Conservation (phyloP, 2,888 invertebrate genomes). For the Meteorus colon region DNA sequence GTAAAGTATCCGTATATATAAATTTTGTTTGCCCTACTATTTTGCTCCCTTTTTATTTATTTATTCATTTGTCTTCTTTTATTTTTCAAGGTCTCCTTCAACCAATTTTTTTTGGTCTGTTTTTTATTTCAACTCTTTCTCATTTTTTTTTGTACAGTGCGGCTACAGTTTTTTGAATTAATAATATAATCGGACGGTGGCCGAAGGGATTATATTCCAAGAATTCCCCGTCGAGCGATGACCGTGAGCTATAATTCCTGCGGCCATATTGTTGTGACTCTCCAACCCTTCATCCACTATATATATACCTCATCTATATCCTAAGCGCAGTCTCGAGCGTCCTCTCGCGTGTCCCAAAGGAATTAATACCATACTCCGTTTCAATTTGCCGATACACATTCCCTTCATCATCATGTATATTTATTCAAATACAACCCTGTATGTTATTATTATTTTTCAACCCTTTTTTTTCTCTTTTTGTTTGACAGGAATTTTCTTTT, state of each 20-base stretch:
- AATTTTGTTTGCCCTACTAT: background rate
- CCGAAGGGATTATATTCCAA: slow-evolving; percentile 18
- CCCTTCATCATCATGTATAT: slow-evolving; percentile 18
- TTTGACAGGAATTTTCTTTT: background rate
- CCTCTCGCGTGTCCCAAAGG: slow-evolving; percentile 24
- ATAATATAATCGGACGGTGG: background rate
- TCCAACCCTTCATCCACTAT: background rate
- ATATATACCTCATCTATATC: background rate
- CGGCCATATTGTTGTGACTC: slow-evolving; percentile 17
- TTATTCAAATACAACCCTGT: background rate
- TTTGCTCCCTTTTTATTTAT: background rate
- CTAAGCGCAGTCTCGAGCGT: slow-evolving; percentile 5
- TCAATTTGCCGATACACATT: slow-evolving; percentile 6
- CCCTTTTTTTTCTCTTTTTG: background rate
- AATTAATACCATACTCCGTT: slow-evolving; percentile 19
- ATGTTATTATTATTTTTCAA: background rate
- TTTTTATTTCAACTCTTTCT: background rate
- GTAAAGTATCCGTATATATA: slow-evolving; percentile 1
- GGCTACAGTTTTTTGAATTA: background rate
- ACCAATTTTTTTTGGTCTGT: background rate
- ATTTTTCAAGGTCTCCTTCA: background rate
- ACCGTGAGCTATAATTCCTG: slow-evolving; percentile 18
- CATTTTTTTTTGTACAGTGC: background rate
- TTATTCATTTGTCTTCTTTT: background rate
- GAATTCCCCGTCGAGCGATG: slow-evolving; percentile 29